Base-by-base conservation (phyloP, 2,113 vertebrate genomes). In the Gymnorhina tibicen region DNA sequence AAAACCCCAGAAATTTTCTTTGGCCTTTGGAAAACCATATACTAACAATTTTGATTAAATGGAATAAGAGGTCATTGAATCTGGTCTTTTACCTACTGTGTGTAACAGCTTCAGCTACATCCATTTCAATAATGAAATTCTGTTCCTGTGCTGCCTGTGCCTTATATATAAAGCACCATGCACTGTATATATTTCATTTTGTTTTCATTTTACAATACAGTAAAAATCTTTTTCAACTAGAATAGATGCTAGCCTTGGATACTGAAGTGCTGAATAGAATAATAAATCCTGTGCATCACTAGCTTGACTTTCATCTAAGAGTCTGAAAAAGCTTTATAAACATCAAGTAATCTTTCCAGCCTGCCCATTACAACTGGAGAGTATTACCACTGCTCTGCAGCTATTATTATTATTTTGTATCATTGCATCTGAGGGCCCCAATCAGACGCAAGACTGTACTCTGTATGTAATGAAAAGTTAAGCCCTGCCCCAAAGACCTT, bases 31-130 rank as follows among this genome's bases (percentile, higher is more conserved):
- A 93, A 96, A 94, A 93, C 69, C 49, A 56, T 88, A 74, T 64
- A 93, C 64, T 90, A 96, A 97, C 91, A 92, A 80, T 86, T 96
- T 95, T 93, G 79, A 95, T 95, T 94, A 95, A 95, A 96, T 81
- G 49, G 76, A 94, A 89, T 84, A 91, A 94, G 93, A 95, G 93
- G 95, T 96, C 93, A 93, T 68, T 73, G 96, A 94, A 92, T 94
- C 73, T 94, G 87, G 85, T 94, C 92, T 94, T 90, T 91, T 89
- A 87, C 91, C 91, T 92, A 14, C 93, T 94, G 92, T 58, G 89
- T 85, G 53, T 95, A 93, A 88, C 89, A 95, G 89, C 67, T 86
- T 92, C 75, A 88, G 91, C 75, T 92, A 85, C 90, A 95, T 92
- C 77, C 63, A 92, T 97, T 97, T 96, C 86, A 91, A 42, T 92